Percentiles rank a stretch among this genome's conserved stretches.
These are phyloP conservation scores for Pseudobourletiella spinata DNA, from an alignment of 1,140 invertebrate species.

Conservation along the genomic window DNA sequence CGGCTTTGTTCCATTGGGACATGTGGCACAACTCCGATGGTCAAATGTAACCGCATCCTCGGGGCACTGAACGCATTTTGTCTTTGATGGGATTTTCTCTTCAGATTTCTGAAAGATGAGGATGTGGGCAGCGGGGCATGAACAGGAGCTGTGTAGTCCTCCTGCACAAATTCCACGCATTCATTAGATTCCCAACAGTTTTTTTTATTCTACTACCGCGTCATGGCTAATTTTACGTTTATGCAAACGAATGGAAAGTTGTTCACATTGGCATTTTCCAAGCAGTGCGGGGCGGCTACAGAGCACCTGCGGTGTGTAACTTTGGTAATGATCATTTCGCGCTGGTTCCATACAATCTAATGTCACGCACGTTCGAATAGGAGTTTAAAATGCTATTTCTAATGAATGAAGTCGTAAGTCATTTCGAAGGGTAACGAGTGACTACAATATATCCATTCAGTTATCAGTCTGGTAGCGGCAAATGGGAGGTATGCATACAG, in stretches of 20 bases:
- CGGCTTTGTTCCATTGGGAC: slow-evolving; percentile 21
- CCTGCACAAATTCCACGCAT: neutral
- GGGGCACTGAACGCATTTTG: slow-evolving; percentile 15
- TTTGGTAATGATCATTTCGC: neutral
- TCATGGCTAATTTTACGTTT: neutral
- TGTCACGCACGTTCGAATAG: no score
- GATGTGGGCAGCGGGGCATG: slow-evolving; percentile 9
- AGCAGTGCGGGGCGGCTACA: neutral
- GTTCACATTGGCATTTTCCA: neutral
- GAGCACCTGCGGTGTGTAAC: neutral
- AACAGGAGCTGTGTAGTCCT: neutral
- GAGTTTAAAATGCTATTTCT: no score
- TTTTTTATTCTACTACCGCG: neutral
- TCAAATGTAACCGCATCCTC: slow-evolving; percentile 31
- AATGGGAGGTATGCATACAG: no score
- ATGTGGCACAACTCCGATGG: slow-evolving; percentile 41
- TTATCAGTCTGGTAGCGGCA: no score
- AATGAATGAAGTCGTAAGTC: no score
- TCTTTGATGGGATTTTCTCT: neutral
- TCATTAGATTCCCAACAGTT: neutral
- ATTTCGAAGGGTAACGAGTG: no score
- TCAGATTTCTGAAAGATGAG: neutral
- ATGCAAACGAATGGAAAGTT: neutral
- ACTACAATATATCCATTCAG: no score
- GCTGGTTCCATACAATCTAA: no score